Evolutionary conservation across 2,888 invertebrate species (phyloP).

Genomic region (Ypsolopha sequella): DNA sequence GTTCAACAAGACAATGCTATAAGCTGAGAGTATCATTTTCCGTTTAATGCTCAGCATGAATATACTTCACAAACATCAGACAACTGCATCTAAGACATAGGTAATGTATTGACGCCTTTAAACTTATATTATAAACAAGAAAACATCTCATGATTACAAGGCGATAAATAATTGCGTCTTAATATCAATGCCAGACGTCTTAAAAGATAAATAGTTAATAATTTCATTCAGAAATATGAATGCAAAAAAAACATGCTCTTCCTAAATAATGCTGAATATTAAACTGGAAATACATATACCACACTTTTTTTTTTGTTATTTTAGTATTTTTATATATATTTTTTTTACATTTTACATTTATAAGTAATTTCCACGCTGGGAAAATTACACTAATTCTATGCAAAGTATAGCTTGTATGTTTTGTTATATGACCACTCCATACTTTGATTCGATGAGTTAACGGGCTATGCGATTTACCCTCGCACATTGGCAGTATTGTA

Average conservation of each 20-base stretch:
- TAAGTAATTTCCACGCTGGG: slow-evolving; percentile 75
- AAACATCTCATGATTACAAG: neutral
- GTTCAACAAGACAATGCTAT: slow-evolving; percentile 59
- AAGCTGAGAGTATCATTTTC: slow-evolving; percentile 65
- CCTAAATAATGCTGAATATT: slow-evolving; percentile 69
- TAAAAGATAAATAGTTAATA: slow-evolving; percentile 32
- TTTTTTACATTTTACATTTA: slow-evolving; percentile 38
- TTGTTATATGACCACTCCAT: slow-evolving; percentile 68
- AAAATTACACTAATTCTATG: too few species aligned
- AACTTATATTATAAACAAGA: slow-evolving; percentile 21
- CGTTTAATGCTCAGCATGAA: slow-evolving; percentile 70
- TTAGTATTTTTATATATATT: slow-evolving; percentile 29
- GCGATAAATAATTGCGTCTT: slow-evolving; percentile 10
- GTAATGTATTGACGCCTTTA: slow-evolving; percentile 8
- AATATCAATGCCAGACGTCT: neutral
- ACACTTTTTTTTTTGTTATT: slow-evolving; percentile 51
- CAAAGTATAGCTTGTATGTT: too few species aligned
- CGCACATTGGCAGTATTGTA: slow-evolving; percentile 65
- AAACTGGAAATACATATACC: slow-evolving; percentile 66
- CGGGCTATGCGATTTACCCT: slow-evolving; percentile 68
- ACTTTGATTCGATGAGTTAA: slow-evolving; percentile 64
- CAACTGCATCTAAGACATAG: slow-evolving; percentile 33
- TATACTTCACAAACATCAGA: slow-evolving; percentile 48
- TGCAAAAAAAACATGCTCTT: slow-evolving; percentile 55
- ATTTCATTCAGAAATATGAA: slow-evolving; percentile 50